These are phyloP conservation scores for Ganaspis sp. DNA, from an alignment of 1,140 invertebrate species.

Conservation along the genomic window DNA sequence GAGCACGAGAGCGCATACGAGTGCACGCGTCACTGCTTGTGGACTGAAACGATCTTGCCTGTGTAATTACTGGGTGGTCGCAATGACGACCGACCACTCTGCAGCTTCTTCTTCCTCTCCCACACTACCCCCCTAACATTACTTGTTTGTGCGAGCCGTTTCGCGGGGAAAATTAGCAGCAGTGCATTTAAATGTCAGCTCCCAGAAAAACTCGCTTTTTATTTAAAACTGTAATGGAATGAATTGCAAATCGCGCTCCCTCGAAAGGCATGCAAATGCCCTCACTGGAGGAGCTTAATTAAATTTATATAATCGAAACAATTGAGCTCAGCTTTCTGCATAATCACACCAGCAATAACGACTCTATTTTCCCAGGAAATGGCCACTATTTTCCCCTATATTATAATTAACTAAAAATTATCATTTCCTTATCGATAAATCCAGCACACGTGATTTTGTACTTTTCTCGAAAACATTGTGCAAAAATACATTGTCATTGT, in stretches of 20 bases:
- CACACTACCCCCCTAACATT: background rate
- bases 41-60: conserved; percentile 32
- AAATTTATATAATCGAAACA: conserved; percentile 30
- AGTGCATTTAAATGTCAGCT: conserved; percentile 24
- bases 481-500: too few species aligned
- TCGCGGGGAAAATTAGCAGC: conserved; percentile 19
- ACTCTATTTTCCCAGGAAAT: background rate
- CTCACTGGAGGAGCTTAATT: conserved; percentile 11
- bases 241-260: conserved; percentile 21
- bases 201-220: conserved; percentile 23
- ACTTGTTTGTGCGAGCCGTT: conserved; percentile 24
- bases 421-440: too few species aligned
- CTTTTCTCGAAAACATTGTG: too few species aligned
- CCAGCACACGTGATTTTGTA: too few species aligned
- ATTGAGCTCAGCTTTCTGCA: background rate
- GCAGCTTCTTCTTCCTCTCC: conserved; percentile 2
- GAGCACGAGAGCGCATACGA: conserved; percentile 47
- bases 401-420: too few species aligned
- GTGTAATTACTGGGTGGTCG: conserved; percentile 44
- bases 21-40: conserved; percentile 43
- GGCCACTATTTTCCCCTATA: too few species aligned
- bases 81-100: conserved; percentile 19
- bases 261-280: conserved; percentile 18
- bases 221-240: conserved; percentile 29
- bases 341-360: background rate